Percentiles rank a stretch among this genome's conserved stretches.
Evolutionary conservation across 1,140 invertebrate genomes (phyloP).

Genomic region (Drosophila bifasciata): DNA sequence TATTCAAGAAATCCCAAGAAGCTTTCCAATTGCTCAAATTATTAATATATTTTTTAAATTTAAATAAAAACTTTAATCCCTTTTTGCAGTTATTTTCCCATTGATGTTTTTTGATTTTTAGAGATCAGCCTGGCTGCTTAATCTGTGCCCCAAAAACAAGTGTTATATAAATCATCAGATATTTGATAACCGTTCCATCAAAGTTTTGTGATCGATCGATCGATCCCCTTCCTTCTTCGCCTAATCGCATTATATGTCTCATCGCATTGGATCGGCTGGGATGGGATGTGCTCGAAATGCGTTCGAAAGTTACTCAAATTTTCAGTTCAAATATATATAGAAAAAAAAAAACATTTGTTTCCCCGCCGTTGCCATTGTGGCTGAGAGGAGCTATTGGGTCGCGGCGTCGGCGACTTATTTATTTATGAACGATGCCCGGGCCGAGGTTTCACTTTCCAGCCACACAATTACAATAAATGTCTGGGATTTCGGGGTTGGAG

Average conservation of each 20-base stretch:
- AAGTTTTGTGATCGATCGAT: conserved; percentile 21
- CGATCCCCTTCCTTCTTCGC: conserved; percentile 1
- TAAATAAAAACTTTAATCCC: too few species aligned
- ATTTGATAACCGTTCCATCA: conserved; percentile 30
- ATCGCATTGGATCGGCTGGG: too few species aligned
- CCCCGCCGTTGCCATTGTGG: conserved; percentile 51
- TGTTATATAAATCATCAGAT: conserved; percentile 49
- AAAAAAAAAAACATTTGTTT: conserved; percentile 16
- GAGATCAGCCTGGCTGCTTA: too few species aligned
- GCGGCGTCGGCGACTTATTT: conserved; percentile 50
- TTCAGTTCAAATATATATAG: conserved; percentile 21
- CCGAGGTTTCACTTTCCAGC: conserved; percentile 66
- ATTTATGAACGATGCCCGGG: conserved; percentile 48
- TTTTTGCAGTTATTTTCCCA: too few species aligned
- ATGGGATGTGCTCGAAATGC: conserved; percentile 23
- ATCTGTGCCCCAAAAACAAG: background rate
- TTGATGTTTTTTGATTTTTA: too few species aligned
- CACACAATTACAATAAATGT: conserved; percentile 39
- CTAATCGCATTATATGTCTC: conserved; percentile 49
- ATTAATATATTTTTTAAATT: too few species aligned
- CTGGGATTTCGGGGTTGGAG: background rate
- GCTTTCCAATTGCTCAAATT: too few species aligned
- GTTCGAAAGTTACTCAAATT: conserved; percentile 43
- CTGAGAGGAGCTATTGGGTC: conserved; percentile 65
- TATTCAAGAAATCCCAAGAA: too few species aligned